Conservation (phyloP, 2,797 vertebrate species). For the Pangasius macronema region DNA sequence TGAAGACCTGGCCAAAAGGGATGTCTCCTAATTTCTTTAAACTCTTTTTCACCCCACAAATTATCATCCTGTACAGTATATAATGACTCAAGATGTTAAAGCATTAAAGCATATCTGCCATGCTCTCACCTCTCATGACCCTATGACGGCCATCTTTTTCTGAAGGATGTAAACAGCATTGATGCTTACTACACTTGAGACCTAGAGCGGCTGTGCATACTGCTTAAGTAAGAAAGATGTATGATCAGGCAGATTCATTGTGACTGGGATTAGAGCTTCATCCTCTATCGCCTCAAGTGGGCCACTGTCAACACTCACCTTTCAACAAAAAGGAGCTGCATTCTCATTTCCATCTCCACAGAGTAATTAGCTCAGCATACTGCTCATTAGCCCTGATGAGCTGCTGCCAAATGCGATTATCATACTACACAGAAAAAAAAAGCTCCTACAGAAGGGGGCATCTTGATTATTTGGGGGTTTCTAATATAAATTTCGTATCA, state of each 20-base stretch:
- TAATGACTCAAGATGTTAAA: slow-evolving; percentile 24
- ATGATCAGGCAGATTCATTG: slow-evolving; percentile 38
- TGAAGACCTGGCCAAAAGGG: slow-evolving; percentile 47
- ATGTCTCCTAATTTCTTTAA: slow-evolving; percentile 35
- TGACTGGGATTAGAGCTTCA: slow-evolving; percentile 43
- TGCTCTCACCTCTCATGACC: not conserved
- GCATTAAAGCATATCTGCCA: slow-evolving; percentile 12
- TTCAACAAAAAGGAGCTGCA: slow-evolving; percentile 41
- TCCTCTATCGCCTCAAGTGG: slow-evolving; percentile 44
- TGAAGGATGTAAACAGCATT: slow-evolving; percentile 33
- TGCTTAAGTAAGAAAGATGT: slow-evolving; percentile 41
- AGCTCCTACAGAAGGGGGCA: slow-evolving; percentile 25
- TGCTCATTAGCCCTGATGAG: slow-evolving; percentile 43
- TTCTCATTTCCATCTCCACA: slow-evolving; percentile 48
- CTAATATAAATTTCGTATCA: slow-evolving; percentile 32
- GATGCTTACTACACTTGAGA: slow-evolving; percentile 34
- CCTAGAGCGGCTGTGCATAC: slow-evolving; percentile 13
- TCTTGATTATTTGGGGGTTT: slow-evolving; percentile 42
- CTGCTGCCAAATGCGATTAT: slow-evolving; percentile 46
- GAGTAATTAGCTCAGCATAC: slow-evolving; percentile 49
- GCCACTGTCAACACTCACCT: slow-evolving; percentile 48
- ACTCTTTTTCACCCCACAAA: slow-evolving; percentile 27
- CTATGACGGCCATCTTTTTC: not conserved
- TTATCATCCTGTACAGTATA: not conserved
- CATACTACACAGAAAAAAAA: slow-evolving; percentile 31